These are phyloP conservation scores for Onchidella celtica DNA, from an alignment of 2,888 invertebrate genomes.

Conservation along the genomic window DNA sequence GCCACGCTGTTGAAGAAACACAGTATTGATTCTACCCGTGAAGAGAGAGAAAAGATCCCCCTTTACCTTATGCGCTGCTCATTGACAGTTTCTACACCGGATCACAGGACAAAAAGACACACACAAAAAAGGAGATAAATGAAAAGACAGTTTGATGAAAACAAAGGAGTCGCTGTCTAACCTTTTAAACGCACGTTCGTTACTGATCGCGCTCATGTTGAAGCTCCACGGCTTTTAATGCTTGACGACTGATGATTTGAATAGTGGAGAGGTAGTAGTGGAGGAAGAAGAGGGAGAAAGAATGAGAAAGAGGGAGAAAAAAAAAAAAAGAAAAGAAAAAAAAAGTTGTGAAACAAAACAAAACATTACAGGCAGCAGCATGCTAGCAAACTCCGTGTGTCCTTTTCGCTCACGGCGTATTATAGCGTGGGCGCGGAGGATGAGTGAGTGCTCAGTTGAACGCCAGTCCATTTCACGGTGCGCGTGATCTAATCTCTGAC, in stretches of 20 bases:
- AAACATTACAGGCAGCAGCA: too few relatives aligned
- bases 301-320: neutral
- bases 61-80: too few relatives aligned
- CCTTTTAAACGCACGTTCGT: neutral
- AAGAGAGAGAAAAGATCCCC: too few relatives aligned
- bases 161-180: conserved; percentile 24
- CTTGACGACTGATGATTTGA: neutral
- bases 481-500: conserved; percentile 25
- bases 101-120: conserved; percentile 24
- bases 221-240: neutral
- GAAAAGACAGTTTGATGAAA: conserved; percentile 16
- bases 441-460: neutral
- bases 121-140: too few relatives aligned
- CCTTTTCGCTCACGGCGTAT: neutral
- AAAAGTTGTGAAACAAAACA: too few relatives aligned
- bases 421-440: conserved; percentile 11
- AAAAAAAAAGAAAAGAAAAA: neutral
- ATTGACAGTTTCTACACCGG: conserved; percentile 12
- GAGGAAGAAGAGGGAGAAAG: neutral
- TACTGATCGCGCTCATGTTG: neutral
- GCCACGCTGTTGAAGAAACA: neutral
- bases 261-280: neutral
- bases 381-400: too few relatives aligned
- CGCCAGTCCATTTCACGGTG: conserved; percentile 20
- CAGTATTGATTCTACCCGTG: conserved; percentile 7